Conservation (phyloP, 2,113 vertebrate species). For the Nothocercus nigrocapillus region DNA sequence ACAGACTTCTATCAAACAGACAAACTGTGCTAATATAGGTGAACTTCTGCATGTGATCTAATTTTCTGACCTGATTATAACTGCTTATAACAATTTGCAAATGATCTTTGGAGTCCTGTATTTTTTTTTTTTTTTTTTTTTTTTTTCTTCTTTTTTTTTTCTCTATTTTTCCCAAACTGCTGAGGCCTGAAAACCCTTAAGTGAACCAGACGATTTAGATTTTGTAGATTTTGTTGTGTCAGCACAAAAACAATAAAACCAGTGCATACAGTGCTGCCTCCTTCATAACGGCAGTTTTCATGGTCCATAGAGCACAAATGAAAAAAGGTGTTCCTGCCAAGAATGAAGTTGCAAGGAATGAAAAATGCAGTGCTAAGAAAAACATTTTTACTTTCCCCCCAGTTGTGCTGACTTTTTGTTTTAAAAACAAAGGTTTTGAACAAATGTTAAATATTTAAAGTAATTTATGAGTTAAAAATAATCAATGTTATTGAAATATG, state of each 20-base stretch:
- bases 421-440: slow-evolving; percentile 21
- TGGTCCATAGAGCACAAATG: slow-evolving; percentile 71
- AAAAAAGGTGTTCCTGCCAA: slow-evolving; percentile 62
- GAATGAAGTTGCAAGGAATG: slow-evolving; percentile 55
- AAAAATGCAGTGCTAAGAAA: slow-evolving; percentile 37
- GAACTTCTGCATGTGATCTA: not conserved
- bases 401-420: slow-evolving; percentile 44
- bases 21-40: not conserved
- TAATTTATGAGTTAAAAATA: not conserved
- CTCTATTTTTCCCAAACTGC: slow-evolving; percentile 19
- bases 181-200: slow-evolving; percentile 59
- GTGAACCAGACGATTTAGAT: slow-evolving; percentile 46
- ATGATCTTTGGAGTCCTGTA: not conserved
- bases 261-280: slow-evolving; percentile 41
- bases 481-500: not conserved
- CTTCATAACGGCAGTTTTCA: slow-evolving; percentile 69
- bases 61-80: not conserved
- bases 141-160: accelerated
- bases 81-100: not conserved
- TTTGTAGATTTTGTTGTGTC: slow-evolving; percentile 68
- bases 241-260: slow-evolving; percentile 73
- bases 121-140: too few species aligned
- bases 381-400: slow-evolving; percentile 28
- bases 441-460: slow-evolving; percentile 18
- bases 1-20: not conserved